These are phyloP conservation scores for Capra hircus DNA, from an alignment of 2,113 vertebrate genomes.

Conservation along the genomic window DNA sequence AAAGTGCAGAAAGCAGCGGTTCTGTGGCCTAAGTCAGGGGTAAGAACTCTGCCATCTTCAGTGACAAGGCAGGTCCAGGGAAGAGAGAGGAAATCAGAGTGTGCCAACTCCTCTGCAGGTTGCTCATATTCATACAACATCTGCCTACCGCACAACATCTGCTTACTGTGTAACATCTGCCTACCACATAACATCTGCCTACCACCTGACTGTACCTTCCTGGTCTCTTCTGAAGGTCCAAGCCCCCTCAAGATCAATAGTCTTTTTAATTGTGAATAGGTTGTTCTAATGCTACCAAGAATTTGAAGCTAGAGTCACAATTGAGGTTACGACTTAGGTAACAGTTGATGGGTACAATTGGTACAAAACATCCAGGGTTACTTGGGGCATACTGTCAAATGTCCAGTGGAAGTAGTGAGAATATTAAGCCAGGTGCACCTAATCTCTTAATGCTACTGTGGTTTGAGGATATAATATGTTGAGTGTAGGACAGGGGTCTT, in stretches of 20 bases:
- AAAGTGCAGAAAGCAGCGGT: not conserved
- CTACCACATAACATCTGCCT: not conserved
- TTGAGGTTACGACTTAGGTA: not conserved
- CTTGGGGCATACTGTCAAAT: not conserved
- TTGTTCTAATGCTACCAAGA: not conserved
- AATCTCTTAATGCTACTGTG: not conserved
- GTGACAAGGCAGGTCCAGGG: not conserved
- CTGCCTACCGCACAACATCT: not conserved
- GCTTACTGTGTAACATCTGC: not conserved
- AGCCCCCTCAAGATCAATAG: not conserved
- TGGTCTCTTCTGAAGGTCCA: not conserved
- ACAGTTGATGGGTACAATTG: not conserved
- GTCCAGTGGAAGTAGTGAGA: not conserved
- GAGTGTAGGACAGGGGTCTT: not conserved
- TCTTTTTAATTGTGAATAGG: not conserved
- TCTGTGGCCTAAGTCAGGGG: not conserved
- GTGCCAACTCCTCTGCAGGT: no score
- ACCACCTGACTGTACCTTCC: not conserved
- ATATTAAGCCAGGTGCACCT: not conserved
- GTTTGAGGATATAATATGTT: not conserved
- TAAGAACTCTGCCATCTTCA: not conserved
- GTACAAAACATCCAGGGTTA: not conserved
- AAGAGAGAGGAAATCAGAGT: not conserved
- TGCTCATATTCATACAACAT: not conserved
- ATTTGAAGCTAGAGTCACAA: not conserved